Base-by-base conservation (phyloP, 2,888 invertebrate genomes). In the Watsonalla binaria region DNA sequence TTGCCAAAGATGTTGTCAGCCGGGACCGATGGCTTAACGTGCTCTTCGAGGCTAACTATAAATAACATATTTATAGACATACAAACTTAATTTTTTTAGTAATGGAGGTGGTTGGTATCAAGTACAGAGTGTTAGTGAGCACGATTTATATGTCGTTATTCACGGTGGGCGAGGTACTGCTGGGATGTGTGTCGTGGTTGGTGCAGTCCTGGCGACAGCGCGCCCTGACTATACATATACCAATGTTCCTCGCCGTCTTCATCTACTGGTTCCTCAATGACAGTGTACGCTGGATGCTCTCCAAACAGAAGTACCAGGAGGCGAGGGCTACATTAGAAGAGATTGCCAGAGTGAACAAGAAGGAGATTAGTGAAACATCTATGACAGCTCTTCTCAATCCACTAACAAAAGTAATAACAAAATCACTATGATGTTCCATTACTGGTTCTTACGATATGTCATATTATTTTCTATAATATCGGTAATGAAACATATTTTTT, bases 211-310 rank as follows among this genome's bases (percentile, higher is more conserved):
- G 96, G 96, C 92, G 94, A 57, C 82, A 90, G 60, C 82, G 94
- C 61, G 91, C 95, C 51, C 87, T 94, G 61, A 84, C 93, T 0
- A 80, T 95, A 24, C 95, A 95, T 69, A 86, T 92, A 0, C 96
- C 96, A 0, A 93, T 94, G 37, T 82, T 95, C 53, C 74, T 95
- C 0, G 88, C 95, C 52, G 71, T 96, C 47, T 71, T 88, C 5
- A 94, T 95, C 73, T 93, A 93, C 64, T 94, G 94, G 93, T 63
- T 94, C 5, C 60, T 88, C 7, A 66, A 78, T 0, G 95, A 95
- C 82, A 95, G 95, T 46, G 92, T 95, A 9, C 91, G 96, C 59
- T 96, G 96, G 96, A 88, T 96, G 24, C 79, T 96, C 7, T 93
- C 94, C 2, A 94, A 94, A 62, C 92, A 93, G 35, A 92, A 92